Conservation (phyloP, 2,797 vertebrate genomes). For the Hydrolagus colliei region DNA sequence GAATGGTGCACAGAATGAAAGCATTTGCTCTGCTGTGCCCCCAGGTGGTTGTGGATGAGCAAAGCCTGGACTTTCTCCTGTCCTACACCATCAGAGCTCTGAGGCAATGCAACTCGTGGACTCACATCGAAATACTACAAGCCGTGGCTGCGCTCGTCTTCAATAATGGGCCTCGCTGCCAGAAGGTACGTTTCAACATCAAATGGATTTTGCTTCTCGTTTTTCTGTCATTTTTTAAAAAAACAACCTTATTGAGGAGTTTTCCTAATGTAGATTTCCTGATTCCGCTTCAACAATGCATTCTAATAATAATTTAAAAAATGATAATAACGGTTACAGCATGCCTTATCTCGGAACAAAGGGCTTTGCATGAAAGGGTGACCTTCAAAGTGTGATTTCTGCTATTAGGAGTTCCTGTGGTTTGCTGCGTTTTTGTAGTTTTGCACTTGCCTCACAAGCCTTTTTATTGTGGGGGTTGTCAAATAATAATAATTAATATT, state of each 20-base stretch:
- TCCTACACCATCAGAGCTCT: slow-evolving; percentile 69
- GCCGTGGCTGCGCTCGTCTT: slow-evolving; percentile 82
- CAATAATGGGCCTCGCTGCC: slow-evolving; percentile 80
- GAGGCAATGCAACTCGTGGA: slow-evolving; percentile 79
- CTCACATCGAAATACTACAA: slow-evolving; percentile 78
- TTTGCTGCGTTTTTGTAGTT: too few relatives aligned
- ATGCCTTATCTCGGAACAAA: too few relatives aligned
- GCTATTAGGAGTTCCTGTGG: too few relatives aligned
- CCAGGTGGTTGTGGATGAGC: slow-evolving; percentile 82
- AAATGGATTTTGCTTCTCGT: not conserved
- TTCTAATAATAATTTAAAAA: too few relatives aligned
- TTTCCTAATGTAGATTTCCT: too few relatives aligned
- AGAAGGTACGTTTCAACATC: slow-evolving; percentile 59
- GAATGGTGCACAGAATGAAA: not conserved
- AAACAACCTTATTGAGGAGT: slow-evolving; percentile 8
- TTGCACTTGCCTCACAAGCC: too few relatives aligned
- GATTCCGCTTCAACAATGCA: too few relatives aligned
- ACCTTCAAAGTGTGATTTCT: too few relatives aligned
- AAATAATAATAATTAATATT: too few relatives aligned
- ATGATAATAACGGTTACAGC: too few relatives aligned
- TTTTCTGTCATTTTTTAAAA: not conserved
- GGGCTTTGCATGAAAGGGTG: too few relatives aligned
- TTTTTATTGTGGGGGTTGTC: too few relatives aligned
- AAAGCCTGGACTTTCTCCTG: slow-evolving; percentile 70
- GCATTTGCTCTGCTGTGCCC: not conserved